Percentiles rank a stretch among this genome's conserved stretches.
Evolutionary conservation across 2,113 vertebrate genomes (phyloP).

Genomic region (Formicarius rufipectus): DNA sequence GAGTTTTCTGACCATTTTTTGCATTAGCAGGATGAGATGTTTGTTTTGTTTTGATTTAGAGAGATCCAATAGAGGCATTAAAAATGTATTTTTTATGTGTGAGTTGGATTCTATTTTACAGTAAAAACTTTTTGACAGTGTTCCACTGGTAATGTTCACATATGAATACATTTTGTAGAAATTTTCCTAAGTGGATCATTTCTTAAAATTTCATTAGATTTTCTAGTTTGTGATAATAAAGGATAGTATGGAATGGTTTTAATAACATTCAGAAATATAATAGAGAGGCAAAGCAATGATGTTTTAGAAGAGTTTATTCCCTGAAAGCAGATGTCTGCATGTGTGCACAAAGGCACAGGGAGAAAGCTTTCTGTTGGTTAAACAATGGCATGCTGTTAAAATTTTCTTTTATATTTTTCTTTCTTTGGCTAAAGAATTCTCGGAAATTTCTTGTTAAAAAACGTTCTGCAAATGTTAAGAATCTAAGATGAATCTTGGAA

Average conservation of each 20-base stretch:
- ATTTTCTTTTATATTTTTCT: background rate
- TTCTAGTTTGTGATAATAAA: background rate
- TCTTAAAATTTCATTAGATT: background rate
- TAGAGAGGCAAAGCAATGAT: background rate
- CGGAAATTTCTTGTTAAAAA: background rate
- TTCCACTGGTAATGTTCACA: background rate
- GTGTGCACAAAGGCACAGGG: background rate
- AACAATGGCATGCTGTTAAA: background rate
- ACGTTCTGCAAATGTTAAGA: background rate
- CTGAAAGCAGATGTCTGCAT: slow-evolving; percentile 25
- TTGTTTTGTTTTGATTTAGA: background rate
- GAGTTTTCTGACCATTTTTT: background rate
- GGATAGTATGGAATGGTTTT: background rate
- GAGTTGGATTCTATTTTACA: background rate
- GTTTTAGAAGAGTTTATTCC: background rate
- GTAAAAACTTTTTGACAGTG: background rate
- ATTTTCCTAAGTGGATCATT: background rate
- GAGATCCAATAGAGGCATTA: background rate
- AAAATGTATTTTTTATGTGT: background rate
- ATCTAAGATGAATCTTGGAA: background rate
- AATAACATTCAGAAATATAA: slow-evolving; percentile 4
- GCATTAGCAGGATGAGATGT: background rate
- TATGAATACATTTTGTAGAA: background rate
- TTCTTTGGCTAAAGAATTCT: background rate
- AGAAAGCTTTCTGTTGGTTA: slow-evolving; percentile 3